A percentile compares a stretch with the other conserved stretches of the same genome.
Evolutionary conservation across 1,140 invertebrate species (phyloP).

Genomic region (Diachasmimorpha longicaudata): DNA sequence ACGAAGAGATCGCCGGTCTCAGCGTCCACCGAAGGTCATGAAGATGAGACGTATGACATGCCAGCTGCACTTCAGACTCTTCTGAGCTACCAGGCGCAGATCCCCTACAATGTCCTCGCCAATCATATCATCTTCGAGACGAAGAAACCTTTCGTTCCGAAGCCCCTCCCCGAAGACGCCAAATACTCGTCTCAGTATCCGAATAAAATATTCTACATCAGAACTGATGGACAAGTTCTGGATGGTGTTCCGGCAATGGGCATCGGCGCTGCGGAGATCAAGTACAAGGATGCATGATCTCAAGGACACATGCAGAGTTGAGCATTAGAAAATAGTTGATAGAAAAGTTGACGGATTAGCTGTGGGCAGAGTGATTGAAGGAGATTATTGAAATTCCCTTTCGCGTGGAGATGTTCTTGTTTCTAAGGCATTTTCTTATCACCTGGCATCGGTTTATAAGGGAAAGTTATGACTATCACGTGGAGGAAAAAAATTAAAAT

Average conservation of each 20-base stretch:
- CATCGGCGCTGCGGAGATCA: not conserved
- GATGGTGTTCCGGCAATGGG: conserved; percentile 4
- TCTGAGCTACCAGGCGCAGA: conserved; percentile 52
- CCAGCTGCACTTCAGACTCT: conserved; percentile 50
- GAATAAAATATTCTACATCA: conserved; percentile 50
- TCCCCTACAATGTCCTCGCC: conserved; percentile 56
- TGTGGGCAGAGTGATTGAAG: too few species aligned
- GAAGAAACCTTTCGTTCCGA: conserved; percentile 50
- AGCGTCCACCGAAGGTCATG: conserved; percentile 12
- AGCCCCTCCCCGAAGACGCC: conserved; percentile 42
- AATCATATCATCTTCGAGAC: conserved; percentile 53
- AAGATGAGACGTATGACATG: conserved; percentile 37
- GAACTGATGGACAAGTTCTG: conserved; percentile 26
- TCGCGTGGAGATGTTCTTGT: too few species aligned
- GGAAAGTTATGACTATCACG: too few species aligned
- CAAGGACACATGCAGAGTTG: not conserved
- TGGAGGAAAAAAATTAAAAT: too few species aligned
- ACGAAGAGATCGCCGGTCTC: conserved; percentile 5
- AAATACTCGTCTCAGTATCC: conserved; percentile 47
- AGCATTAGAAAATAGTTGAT: not conserved
- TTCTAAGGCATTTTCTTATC: too few species aligned
- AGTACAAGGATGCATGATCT: not conserved
- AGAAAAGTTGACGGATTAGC: not conserved
- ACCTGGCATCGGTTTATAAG: too few species aligned
- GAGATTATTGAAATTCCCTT: too few species aligned